phyloP scores from a whole-genome alignment of 2,888 invertebrate genomes.

The Dryocosmus kuriphilus region DNA sequence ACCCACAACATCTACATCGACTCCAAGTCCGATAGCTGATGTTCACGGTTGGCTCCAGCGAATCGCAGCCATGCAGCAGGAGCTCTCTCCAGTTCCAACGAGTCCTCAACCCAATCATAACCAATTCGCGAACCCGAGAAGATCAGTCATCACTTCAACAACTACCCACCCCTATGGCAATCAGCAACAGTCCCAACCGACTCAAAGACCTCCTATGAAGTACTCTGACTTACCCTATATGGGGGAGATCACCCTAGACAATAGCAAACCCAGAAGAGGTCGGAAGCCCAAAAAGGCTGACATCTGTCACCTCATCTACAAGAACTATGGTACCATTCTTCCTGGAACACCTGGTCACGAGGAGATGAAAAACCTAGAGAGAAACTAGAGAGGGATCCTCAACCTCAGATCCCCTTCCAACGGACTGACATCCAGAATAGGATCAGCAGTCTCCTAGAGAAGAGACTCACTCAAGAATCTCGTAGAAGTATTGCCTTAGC shows the following conservation, averaged over 20 bases:
- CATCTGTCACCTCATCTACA: slow-evolving; percentile 94
- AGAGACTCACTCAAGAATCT: slow-evolving; percentile 84
- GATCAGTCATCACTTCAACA: slow-evolving; percentile 73
- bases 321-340: slow-evolving; percentile 93
- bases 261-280: slow-evolving; percentile 91
- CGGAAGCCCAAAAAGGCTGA: slow-evolving; percentile 95
- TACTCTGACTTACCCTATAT: slow-evolving; percentile 93
- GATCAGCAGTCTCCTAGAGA: slow-evolving; percentile 85
- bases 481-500: slow-evolving; percentile 77
- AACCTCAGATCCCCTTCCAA: slow-evolving; percentile 73
- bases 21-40: slow-evolving; percentile 69
- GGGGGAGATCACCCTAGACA: slow-evolving; percentile 94
- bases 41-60: slow-evolving; percentile 85
- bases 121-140: slow-evolving; percentile 8
- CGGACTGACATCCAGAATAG: slow-evolving; percentile 84
- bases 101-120: slow-evolving; percentile 43
- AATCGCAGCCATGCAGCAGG: slow-evolving; percentile 86
- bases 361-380: slow-evolving; percentile 65
- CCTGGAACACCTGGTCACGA: slow-evolving; percentile 85
- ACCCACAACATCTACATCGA: slow-evolving; percentile 63
- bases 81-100: slow-evolving; percentile 70
- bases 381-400: slow-evolving; percentile 61
- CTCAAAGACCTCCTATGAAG: slow-evolving; percentile 79
- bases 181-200: slow-evolving; percentile 64
- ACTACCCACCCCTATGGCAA: slow-evolving; percentile 28